Percentiles rank a stretch among this genome's conserved stretches.
Conservation (phyloP, 2,888 invertebrate species). For the Pollenia amentaria region DNA sequence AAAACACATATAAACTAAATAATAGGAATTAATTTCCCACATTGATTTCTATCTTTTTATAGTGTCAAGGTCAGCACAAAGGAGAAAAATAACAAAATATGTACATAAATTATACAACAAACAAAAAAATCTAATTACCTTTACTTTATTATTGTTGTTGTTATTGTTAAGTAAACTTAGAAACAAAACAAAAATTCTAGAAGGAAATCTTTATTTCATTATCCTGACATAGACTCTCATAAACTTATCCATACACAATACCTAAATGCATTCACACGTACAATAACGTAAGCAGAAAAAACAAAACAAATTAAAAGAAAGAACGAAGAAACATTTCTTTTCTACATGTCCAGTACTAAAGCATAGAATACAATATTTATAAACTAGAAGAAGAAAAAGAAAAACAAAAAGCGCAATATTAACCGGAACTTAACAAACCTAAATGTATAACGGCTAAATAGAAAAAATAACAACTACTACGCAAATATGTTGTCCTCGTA, state of each 20-base stretch:
- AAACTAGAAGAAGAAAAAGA: not conserved
- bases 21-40: conserved; percentile 59
- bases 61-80: conserved; percentile 71
- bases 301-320: conserved; percentile 7
- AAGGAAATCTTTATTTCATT: conserved; percentile 71
- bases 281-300: conserved; percentile 28
- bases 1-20: conserved; percentile 43
- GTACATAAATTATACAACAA: conserved; percentile 35
- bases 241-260: not conserved
- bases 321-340: conserved; percentile 1
- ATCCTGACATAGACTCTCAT: conserved; percentile 54
- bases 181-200: conserved; percentile 36
- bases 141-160: conserved; percentile 44
- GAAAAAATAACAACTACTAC: conserved; percentile 28
- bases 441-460: conserved; percentile 23
- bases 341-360: conserved; percentile 56
- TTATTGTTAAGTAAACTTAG: conserved; percentile 33
- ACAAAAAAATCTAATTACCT: conserved; percentile 64
- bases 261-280: not conserved
- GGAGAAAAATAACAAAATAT: conserved; percentile 18
- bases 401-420: conserved; percentile 62
- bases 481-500: conserved; percentile 2
- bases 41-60: conserved; percentile 59
- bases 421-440: conserved; percentile 65
- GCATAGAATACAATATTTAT: conserved; percentile 35